Base-by-base conservation (phyloP, 92 coral and sea anemone species). In the Umimayanthus kanabou region DNA sequence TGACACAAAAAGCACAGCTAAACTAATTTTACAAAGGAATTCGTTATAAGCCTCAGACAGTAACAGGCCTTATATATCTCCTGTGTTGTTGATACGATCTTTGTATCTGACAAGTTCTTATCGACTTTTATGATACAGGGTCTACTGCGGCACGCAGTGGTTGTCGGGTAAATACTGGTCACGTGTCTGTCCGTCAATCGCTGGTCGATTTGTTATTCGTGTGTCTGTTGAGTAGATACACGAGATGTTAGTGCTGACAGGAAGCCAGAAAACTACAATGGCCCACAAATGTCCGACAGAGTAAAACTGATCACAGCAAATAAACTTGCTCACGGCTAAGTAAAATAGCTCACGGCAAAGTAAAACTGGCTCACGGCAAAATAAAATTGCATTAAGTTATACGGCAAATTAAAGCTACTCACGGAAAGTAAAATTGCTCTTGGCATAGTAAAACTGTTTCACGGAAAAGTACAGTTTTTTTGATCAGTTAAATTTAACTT, bases 71-170 rank as follows among this genome's bases (percentile, higher is more conserved):
- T 29, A 49, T 29, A 49, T 75, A 8, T 25, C 10, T 29, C 76
- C 66, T 70, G 86, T 82, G 50, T 42, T 67, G 50, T 43, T 81
- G 49, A 61, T 65, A 65, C 73, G 74, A 26, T 69, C 87, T 69
- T 69, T 83, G 87, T 83, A 83, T 83, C 87, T 70, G 61, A 43
- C 25, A 83, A 83, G 87, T 83, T 83, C 87, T 39, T 49, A 83
- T 83, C 87, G 87, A 83, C 87, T 83, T 83, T 70, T 83, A 29
- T 83, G 87, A 83, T 83, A 83, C 87, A 83, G 87, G 70, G 87
- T 83, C 78, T 67, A 26, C 78, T 70, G 87, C 77, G 22, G 45
- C 78, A 45, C 87, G 87, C 78, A 83, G 53, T 69, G 87, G 39
- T 83, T 69, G 78, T 83, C 77, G 77, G 78, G 67, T 83, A 83